phyloP scores from a whole-genome alignment of 2,113 vertebrate species.

The Platanista minor region DNA sequence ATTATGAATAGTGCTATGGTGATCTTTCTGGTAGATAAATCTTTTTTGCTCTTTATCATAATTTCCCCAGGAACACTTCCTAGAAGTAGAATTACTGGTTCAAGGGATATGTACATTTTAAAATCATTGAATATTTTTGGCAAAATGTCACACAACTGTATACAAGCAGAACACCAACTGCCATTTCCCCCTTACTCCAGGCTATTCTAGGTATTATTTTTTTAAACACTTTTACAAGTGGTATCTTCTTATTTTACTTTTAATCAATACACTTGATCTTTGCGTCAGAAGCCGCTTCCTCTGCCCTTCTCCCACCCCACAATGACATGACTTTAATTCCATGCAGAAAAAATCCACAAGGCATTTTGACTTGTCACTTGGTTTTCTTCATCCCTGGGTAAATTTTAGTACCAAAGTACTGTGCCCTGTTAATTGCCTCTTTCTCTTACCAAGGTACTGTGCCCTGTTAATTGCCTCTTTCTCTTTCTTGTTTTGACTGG shows the following conservation, averaged over 20 bases:
- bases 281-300: not conserved
- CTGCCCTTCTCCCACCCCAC: not conserved
- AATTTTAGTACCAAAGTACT: not conserved
- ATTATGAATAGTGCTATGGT: not conserved
- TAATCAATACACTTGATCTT: not conserved
- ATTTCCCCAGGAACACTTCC: not conserved
- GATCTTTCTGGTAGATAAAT: conserved; percentile 26
- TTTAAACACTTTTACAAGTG: not conserved
- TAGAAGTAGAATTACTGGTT: not conserved
- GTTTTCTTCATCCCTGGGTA: not conserved
- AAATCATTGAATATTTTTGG: not conserved
- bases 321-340: not conserved
- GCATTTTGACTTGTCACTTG: not conserved
- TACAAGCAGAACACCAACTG: not conserved
- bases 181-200: not conserved
- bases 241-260: not conserved
- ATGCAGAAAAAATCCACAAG: not conserved
- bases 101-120: not conserved
- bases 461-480: not conserved
- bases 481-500: not conserved
- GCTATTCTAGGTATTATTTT: not conserved
- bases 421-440: not conserved
- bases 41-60: conserved; percentile 17
- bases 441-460: not conserved
- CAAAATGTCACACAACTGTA: not conserved